Conservation (phyloP, 2,797 vertebrate genomes). For the Aplochiton taeniatus region DNA sequence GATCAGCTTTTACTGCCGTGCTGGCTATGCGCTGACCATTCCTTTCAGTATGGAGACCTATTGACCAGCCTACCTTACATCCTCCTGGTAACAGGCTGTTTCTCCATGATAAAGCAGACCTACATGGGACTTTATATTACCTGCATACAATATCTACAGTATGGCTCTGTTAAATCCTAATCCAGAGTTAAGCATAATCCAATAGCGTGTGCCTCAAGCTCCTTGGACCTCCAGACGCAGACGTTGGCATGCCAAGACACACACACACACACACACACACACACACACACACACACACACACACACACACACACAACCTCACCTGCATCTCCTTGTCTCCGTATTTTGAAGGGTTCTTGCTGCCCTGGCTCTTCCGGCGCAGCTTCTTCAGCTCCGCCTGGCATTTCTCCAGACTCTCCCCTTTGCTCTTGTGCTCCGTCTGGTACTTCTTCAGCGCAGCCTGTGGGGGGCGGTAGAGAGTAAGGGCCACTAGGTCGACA, state of each 20-base stretch:
- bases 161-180: too few species aligned
- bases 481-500: not conserved
- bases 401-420: slow-evolving; percentile 94
- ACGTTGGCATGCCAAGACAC: too few species aligned
- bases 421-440: slow-evolving; percentile 91
- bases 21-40: not conserved
- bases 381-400: slow-evolving; percentile 96
- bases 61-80: slow-evolving; percentile 4
- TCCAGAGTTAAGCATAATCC: too few species aligned
- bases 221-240: too few species aligned
- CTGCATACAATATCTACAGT: too few species aligned
- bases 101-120: too few species aligned
- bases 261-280: too few species aligned
- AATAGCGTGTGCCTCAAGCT: too few species aligned
- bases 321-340: slow-evolving; percentile 98
- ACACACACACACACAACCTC: slow-evolving; percentile 28
- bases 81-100: not conserved
- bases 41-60: not conserved
- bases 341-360: slow-evolving; percentile 97
- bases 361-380: slow-evolving; percentile 96
- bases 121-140: too few species aligned
- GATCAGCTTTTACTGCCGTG: slow-evolving; percentile 1
- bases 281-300: too few species aligned
- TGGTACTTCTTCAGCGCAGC: slow-evolving; percentile 98
- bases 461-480: slow-evolving; percentile 62